Base-by-base conservation (phyloP, 2,113 vertebrate species). In the Candoia aspera region DNA sequence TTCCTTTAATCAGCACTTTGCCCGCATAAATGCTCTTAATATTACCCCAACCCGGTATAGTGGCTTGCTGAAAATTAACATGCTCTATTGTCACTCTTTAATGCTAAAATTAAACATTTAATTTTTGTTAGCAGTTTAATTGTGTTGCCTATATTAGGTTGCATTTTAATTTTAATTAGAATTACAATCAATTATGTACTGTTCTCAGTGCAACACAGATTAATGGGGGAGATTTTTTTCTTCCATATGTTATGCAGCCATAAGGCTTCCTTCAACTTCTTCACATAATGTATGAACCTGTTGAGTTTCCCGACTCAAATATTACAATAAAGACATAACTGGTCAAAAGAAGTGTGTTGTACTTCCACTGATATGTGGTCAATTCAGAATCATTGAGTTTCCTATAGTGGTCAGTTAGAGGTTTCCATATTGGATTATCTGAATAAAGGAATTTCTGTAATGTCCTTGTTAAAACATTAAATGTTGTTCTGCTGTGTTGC, bases 151-250 rank as follows among this genome's bases (percentile, higher is more conserved):
- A 59, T 1, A 57, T 92, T 90, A 64, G 87, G 92, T 93, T 84
- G 84, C 93, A 60, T 79, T 93, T 96, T 94, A 93, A n/a, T 59
- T 95, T 96, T 93, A 91, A 91, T 95, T 95, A 90, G n/a, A 94
- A 88, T 92, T 93, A 92, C 13, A 95, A 94, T 93, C 94, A 91
- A 91, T 88, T 5, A 85, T 94, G 13, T 73, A 73, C n/a, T 92
- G 15, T 2, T 95, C 1, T 54, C 55, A 94, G 5, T 90, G 1
- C 90, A 92, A 91, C 91, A 55, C 54, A 94, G 24, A 84, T 94
- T 91, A 94, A 90, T 57, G 93, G 87, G 33, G 21, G 26, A 13
- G 42, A 37, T 84, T 8, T 84, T 17, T 90, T 4, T 37, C 59
- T 23, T 53, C 13, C 54, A 11, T 92, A 60, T 1, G 12, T 84